phyloP scores from a whole-genome alignment of 2,888 invertebrate genomes.

The Acanthococcus lagerstroemiae region DNA sequence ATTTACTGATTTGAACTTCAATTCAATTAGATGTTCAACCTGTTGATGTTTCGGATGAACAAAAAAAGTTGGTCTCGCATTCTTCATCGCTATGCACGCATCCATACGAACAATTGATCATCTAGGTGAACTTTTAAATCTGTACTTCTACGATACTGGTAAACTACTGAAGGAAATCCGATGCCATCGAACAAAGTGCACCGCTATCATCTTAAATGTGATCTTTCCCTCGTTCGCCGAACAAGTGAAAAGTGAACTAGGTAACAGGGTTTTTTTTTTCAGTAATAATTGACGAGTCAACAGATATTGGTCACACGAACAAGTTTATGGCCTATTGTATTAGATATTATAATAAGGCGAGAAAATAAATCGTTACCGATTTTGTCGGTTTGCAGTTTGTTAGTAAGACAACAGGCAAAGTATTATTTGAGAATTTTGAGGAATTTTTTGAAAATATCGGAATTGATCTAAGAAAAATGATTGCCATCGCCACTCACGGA shows the following conservation, averaged over 20 bases:
- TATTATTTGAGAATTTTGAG: conserved; percentile 29
- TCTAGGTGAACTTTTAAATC: conserved; percentile 33
- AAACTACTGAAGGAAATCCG: neutral
- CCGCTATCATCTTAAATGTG: conserved; percentile 35
- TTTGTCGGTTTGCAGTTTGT: conserved; percentile 36
- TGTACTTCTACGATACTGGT: conserved; percentile 23
- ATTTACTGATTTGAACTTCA: neutral
- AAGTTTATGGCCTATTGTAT: conserved; percentile 37
- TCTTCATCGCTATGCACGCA: conserved; percentile 1
- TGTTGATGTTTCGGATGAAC: neutral
- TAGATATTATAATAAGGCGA: conserved; percentile 35
- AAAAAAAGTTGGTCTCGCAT: neutral
- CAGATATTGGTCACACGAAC: conserved; percentile 35
- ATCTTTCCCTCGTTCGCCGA: conserved; percentile 34
- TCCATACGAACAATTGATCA: conserved; percentile 32
- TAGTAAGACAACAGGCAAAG: conserved; percentile 32
- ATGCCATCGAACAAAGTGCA: conserved; percentile 36
- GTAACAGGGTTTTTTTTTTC: conserved; percentile 34
- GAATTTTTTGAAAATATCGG: conserved; percentile 26
- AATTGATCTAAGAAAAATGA: conserved; percentile 33
- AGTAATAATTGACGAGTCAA: conserved; percentile 36
- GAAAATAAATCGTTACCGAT: conserved; percentile 34
- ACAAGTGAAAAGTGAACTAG: conserved; percentile 36
- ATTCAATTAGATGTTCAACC: neutral
- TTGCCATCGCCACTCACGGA: conserved; percentile 38